Evolutionary conservation across 2,797 vertebrate species (phyloP).

Genomic region (Pseudochirops cupreus): DNA sequence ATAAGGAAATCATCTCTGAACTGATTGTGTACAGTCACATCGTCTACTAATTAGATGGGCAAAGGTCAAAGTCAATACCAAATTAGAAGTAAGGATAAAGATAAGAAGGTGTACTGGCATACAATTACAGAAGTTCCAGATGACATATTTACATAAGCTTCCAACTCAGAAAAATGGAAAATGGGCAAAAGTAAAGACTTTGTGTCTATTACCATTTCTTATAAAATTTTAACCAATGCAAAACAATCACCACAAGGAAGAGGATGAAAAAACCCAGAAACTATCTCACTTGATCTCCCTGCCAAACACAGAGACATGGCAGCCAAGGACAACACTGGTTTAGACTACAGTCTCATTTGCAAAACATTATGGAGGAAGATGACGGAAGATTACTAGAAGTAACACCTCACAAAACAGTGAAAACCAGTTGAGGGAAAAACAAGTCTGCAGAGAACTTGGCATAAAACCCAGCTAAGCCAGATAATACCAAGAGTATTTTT

Average conservation of each 20-base stretch:
- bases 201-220: conserved; percentile 2
- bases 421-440: neutral
- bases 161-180: neutral
- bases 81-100: neutral
- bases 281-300: neutral
- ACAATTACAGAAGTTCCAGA: neutral
- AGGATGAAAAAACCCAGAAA: conserved; percentile 1
- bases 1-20: neutral
- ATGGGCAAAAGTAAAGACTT: neutral
- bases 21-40: neutral
- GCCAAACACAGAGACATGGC: neutral
- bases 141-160: neutral
- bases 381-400: neutral
- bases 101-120: neutral
- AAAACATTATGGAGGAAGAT: conserved; percentile 2
- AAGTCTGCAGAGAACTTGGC: conserved; percentile 3
- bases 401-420: conserved; percentile 10
- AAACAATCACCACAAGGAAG: conserved; percentile 2
- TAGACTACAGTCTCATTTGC: conserved; percentile 1
- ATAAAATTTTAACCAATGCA: neutral
- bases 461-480: neutral
- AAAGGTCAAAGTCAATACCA: neutral
- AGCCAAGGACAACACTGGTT: neutral
- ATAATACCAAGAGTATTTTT: neutral
- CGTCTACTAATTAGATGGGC: neutral